Percentiles rank a stretch among this genome's conserved stretches.
Conservation (phyloP, 2,888 invertebrate genomes). For the Phortica okadai region DNA sequence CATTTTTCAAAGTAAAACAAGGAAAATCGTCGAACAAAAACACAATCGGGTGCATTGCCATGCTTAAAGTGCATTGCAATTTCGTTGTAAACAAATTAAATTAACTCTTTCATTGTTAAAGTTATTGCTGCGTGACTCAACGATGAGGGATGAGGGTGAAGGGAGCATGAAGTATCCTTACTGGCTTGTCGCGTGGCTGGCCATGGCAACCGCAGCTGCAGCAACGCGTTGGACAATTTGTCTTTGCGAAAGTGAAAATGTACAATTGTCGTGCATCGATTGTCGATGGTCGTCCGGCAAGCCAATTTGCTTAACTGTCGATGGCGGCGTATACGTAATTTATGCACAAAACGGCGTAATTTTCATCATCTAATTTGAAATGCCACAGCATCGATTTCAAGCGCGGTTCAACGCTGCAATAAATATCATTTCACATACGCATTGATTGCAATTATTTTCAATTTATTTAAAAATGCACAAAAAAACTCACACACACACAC, state of each 20-base stretch:
- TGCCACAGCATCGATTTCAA: constrained; percentile 45
- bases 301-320: too few species aligned
- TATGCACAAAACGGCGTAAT: constrained; percentile 20
- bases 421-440: constrained; percentile 31
- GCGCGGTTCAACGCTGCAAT: not conserved
- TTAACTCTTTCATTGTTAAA: too few species aligned
- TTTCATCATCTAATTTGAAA: constrained; percentile 55
- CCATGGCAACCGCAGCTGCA: constrained; percentile 43
- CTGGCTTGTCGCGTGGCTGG: constrained; percentile 1
- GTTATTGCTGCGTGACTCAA: too few species aligned
- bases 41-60: too few species aligned
- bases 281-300: not conserved
- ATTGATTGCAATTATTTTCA: constrained; percentile 62
- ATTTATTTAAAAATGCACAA: constrained; percentile 39
- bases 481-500: constrained; percentile 10
- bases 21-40: too few species aligned
- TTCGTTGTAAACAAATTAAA: too few species aligned
- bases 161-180: too few species aligned
- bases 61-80: too few species aligned
- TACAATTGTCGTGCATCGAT: not conserved
- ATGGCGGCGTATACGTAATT: constrained; percentile 36
- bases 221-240: constrained; percentile 27
- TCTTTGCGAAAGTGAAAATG: constrained; percentile 27
- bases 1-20: too few species aligned
- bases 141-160: too few species aligned